A percentile compares a stretch with the other conserved stretches of the same genome.
Evolutionary conservation across 2,888 invertebrate species (phyloP).

Genomic region (Pseudanteris insignis): DNA sequence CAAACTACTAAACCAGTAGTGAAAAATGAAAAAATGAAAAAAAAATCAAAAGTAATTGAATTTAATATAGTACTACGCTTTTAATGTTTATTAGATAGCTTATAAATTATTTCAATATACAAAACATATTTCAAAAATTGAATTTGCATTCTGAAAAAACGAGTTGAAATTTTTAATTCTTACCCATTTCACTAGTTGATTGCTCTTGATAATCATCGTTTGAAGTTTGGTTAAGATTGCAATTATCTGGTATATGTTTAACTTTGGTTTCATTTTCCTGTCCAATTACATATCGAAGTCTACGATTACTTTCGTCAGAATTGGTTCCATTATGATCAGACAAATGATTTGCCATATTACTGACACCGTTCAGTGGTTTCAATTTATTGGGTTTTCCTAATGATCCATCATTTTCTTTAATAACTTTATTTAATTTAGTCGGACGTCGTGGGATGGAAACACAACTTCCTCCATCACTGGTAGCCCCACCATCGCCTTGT

Average conservation of each 20-base stretch:
- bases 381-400: constrained; percentile 81
- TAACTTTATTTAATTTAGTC: constrained; percentile 62
- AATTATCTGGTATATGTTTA: constrained; percentile 52
- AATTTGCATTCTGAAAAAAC: too few relatives aligned
- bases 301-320: constrained; percentile 57
- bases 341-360: constrained; percentile 76
- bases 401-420: constrained; percentile 74
- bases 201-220: constrained; percentile 36
- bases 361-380: constrained; percentile 70
- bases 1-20: too few relatives aligned
- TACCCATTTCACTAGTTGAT: constrained; percentile 35
- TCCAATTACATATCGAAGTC: constrained; percentile 63
- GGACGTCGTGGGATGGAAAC: constrained; percentile 67
- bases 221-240: constrained; percentile 25
- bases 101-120: too few relatives aligned
- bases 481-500: constrained; percentile 70
- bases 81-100: too few relatives aligned
- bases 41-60: too few relatives aligned
- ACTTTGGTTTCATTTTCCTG: constrained; percentile 56
- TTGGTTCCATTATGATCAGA: constrained; percentile 71
- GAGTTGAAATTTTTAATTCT: too few relatives aligned
- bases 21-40: too few relatives aligned
- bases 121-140: too few relatives aligned
- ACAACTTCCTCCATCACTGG: constrained; percentile 70
- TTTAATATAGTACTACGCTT: too few relatives aligned